Percentiles rank a stretch among this genome's conserved stretches.
Conservation (phyloP, 2,797 vertebrate species). For the Argya squamiceps region DNA sequence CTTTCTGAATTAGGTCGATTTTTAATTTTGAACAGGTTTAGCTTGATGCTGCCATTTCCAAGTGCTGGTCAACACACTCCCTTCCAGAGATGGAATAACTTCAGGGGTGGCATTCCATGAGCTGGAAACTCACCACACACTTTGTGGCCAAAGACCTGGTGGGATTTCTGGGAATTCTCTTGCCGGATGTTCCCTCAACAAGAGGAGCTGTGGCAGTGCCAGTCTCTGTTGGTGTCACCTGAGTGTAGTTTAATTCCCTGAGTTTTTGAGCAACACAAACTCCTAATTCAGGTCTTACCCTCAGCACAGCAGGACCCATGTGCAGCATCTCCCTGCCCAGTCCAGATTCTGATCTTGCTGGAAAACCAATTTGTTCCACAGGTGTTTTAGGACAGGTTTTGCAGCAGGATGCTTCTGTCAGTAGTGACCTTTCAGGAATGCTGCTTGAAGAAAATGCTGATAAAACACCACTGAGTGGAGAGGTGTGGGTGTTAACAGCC, state of each 20-base stretch:
- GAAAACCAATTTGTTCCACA: not conserved
- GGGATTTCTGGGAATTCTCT: not conserved
- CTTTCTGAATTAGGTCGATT: not conserved
- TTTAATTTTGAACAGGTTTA: not conserved
- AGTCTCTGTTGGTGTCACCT: not conserved
- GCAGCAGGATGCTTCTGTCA: not conserved
- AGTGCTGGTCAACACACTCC: not conserved
- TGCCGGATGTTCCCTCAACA: not conserved
- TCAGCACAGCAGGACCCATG: not conserved
- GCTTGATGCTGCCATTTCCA: not conserved
- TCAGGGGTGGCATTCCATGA: not conserved
- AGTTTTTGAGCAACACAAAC: not conserved
- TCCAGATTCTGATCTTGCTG: not conserved
- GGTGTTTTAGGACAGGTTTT: not conserved
- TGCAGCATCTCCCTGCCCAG: not conserved
- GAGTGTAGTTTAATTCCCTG: not conserved
- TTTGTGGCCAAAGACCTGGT: not conserved
- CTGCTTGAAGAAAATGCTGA: not conserved
- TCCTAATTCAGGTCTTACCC: not conserved
- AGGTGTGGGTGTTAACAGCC: not conserved
- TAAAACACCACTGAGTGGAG: not conserved
- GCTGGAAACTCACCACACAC: accelerated
- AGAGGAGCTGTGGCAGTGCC: not conserved
- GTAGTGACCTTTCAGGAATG: not conserved
- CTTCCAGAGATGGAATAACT: not conserved